These are phyloP conservation scores for Pseudopipra pipra DNA, from an alignment of 2,113 vertebrate species.

Conservation along the genomic window DNA sequence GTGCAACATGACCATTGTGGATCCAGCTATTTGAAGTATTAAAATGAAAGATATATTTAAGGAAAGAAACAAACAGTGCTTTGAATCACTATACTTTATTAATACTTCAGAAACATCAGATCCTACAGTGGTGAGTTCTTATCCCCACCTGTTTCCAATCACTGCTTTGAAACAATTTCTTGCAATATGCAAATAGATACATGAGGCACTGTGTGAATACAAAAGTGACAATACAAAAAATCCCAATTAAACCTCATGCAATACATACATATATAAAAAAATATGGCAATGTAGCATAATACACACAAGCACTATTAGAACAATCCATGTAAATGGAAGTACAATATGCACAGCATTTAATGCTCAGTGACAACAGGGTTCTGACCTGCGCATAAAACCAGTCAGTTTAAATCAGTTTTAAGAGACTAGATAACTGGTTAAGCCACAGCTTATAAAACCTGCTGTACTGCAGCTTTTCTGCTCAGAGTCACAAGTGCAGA, in stretches of 20 bases:
- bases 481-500: slow-evolving; percentile 39
- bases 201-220: slow-evolving; percentile 63
- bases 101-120: slow-evolving; percentile 49
- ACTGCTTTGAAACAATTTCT: slow-evolving; percentile 32
- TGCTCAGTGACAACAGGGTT: slow-evolving; percentile 28
- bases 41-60: neutral
- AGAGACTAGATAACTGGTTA: slow-evolving; percentile 13
- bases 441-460: slow-evolving; percentile 31
- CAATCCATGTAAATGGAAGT: slow-evolving; percentile 15
- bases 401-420: slow-evolving; percentile 14
- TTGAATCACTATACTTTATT: slow-evolving; percentile 46
- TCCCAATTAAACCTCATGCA: slow-evolving; percentile 49
- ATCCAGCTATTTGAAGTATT: neutral
- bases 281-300: slow-evolving; percentile 12
- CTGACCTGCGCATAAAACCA: neutral
- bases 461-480: slow-evolving; percentile 31
- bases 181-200: slow-evolving; percentile 61
- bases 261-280: slow-evolving; percentile 24
- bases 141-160: neutral
- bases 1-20: neutral
- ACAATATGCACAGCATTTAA: slow-evolving; percentile 59
- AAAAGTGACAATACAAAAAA: slow-evolving; percentile 55
- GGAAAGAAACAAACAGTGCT: neutral
- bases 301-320: slow-evolving; percentile 40
- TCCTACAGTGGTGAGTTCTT: neutral